These are phyloP conservation scores for Sinocyclocheilus rhinocerous DNA, from an alignment of 2,113 vertebrate genomes.

Conservation along the genomic window DNA sequence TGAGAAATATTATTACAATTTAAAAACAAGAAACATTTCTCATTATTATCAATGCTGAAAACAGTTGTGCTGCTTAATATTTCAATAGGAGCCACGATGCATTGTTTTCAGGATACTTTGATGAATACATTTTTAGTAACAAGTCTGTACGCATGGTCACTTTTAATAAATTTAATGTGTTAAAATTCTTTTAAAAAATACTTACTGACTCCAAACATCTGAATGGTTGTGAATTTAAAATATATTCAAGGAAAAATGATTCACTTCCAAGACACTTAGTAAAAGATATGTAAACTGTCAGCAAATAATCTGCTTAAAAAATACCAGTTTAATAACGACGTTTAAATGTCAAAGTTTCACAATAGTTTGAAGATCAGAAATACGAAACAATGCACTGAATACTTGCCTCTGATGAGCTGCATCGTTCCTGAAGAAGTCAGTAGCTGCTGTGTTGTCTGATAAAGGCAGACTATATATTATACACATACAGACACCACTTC, in stretches of 20 bases:
- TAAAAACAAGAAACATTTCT: no score
- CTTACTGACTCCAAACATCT: background rate
- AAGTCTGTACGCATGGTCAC: background rate
- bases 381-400: background rate
- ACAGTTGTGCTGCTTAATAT: background rate
- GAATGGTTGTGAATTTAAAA: background rate
- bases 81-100: background rate
- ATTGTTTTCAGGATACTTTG: background rate
- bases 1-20: background rate
- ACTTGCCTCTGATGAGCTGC: constrained; percentile 45
- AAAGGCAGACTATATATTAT: background rate
- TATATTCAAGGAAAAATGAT: background rate
- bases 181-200: background rate
- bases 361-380: background rate
- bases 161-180: background rate
- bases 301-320: background rate
- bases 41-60: background rate
- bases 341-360: background rate
- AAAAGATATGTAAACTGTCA: background rate
- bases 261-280: background rate
- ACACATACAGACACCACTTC: constrained; percentile 35
- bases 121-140: background rate
- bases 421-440: constrained; percentile 28
- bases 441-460: constrained; percentile 1
- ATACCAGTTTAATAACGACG: background rate